A percentile compares a stretch with the other conserved stretches of the same genome.
phyloP scores from a whole-genome alignment of 1,140 invertebrate genomes.

The Melipona quadrifasciata region DNA sequence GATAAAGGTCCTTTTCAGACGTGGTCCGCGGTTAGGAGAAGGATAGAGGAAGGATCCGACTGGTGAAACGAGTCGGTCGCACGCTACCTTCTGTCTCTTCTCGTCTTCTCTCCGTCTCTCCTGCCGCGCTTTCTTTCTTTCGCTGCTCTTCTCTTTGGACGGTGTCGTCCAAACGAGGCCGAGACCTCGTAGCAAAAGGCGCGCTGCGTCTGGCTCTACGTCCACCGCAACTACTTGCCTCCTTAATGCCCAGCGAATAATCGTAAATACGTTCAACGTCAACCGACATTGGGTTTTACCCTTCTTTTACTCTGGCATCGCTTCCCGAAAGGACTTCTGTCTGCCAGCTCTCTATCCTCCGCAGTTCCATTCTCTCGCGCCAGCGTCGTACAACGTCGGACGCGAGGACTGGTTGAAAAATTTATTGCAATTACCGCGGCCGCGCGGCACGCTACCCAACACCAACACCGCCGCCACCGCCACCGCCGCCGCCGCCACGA shows the following conservation, averaged over 20 bases:
- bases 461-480: too few species aligned
- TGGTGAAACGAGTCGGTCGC: constrained; percentile 20
- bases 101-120: neutral
- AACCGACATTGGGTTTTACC: constrained; percentile 7
- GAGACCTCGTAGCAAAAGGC: constrained; percentile 18
- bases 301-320: constrained; percentile 20
- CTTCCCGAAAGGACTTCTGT: neutral
- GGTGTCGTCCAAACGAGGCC: constrained; percentile 47
- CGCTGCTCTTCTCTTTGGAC: constrained; percentile 30
- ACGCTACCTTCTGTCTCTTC: neutral
- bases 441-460: neutral
- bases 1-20: constrained; percentile 68
- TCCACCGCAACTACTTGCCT: constrained; percentile 33
- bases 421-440: constrained; percentile 55
- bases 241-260: constrained; percentile 62
- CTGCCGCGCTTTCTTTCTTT: too few species aligned
- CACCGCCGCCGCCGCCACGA: too few species aligned
- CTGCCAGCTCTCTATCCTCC: neutral
- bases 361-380: neutral
- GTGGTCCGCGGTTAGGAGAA: neutral
- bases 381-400: neutral
- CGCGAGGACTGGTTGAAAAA: constrained; percentile 44
- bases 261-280: constrained; percentile 65
- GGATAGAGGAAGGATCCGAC: constrained; percentile 8
- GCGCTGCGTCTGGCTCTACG: constrained; percentile 9